These are phyloP conservation scores for Parnassius mnemosyne DNA, from an alignment of 2,888 invertebrate genomes.

Conservation along the genomic window DNA sequence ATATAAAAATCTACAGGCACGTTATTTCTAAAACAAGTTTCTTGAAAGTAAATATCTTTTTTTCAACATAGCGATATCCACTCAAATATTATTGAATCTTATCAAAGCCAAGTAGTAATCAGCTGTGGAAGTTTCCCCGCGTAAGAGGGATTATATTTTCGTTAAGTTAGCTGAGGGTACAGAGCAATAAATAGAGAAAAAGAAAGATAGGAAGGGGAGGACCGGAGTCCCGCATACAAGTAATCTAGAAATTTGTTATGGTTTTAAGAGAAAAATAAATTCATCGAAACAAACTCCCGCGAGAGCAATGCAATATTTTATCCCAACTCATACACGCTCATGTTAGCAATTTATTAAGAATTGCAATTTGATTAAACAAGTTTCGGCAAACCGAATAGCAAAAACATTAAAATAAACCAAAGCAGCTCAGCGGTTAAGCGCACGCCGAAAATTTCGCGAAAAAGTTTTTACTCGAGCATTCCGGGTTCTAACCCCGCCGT, in stretches of 20 bases:
- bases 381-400: not conserved
- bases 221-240: slow-evolving; percentile 45
- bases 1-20: too few relatives aligned
- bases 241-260: slow-evolving; percentile 78
- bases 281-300: slow-evolving; percentile 49
- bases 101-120: slow-evolving; percentile 72
- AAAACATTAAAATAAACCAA: too few relatives aligned
- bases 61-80: slow-evolving; percentile 40
- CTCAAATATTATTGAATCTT: slow-evolving; percentile 45
- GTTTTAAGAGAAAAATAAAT: slow-evolving; percentile 68
- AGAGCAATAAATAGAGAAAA: slow-evolving; percentile 71
- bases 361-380: slow-evolving; percentile 19
- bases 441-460: too few relatives aligned
- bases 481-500: too few relatives aligned
- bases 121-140: slow-evolving; percentile 71
- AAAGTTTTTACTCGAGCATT: too few relatives aligned
- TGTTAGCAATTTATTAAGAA: slow-evolving; percentile 32
- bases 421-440: too few relatives aligned
- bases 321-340: slow-evolving; percentile 30
- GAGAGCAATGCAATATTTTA: slow-evolving; percentile 59
- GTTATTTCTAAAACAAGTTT: too few relatives aligned
- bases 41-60: too few relatives aligned
- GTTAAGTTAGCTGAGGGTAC: slow-evolving; percentile 74
- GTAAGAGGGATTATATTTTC: slow-evolving; percentile 79
- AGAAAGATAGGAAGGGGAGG: slow-evolving; percentile 56